phyloP scores from a whole-genome alignment of 2,888 invertebrate species.

The Sarcophaga carnaria region DNA sequence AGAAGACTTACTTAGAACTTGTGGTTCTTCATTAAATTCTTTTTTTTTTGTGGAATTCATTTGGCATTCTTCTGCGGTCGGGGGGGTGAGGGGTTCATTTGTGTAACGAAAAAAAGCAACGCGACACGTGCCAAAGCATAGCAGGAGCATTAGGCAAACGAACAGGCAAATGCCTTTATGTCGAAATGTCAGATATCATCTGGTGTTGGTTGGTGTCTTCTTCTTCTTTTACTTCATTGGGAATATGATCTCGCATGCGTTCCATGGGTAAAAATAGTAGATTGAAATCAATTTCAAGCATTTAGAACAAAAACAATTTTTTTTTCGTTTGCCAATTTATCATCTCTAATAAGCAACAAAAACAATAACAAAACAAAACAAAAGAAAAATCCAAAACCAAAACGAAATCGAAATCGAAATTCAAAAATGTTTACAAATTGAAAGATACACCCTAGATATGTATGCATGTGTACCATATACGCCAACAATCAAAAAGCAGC shows the following conservation, averaged over 20 bases:
- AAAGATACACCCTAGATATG: too few species aligned
- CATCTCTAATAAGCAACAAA: too few species aligned
- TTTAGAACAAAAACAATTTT: neutral
- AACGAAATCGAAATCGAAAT: too few species aligned
- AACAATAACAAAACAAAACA: too few species aligned
- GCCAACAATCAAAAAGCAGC: too few species aligned
- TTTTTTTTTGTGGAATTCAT: neutral
- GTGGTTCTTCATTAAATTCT: slow-evolving; percentile 26
- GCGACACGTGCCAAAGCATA: slow-evolving; percentile 65
- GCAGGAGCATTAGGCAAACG: neutral
- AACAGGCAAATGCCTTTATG: slow-evolving; percentile 30
- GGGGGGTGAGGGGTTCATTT: slow-evolving; percentile 43
- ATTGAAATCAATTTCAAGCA: slow-evolving; percentile 63
- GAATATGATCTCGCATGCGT: slow-evolving; percentile 52
- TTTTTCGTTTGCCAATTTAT: too few species aligned
- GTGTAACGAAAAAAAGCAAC: slow-evolving; percentile 2
- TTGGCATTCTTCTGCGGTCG: neutral
- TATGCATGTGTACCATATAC: too few species aligned
- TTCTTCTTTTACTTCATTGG: slow-evolving; percentile 8
- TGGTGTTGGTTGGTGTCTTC: slow-evolving; percentile 42
- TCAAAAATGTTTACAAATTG: too few species aligned
- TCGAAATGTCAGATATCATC: slow-evolving; percentile 69
- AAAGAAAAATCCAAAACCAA: neutral
- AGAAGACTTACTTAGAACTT: neutral
- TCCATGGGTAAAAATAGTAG: slow-evolving; percentile 37